Evolutionary conservation across 2,113 vertebrate species (phyloP).

Genomic region (Lepus americanus): DNA sequence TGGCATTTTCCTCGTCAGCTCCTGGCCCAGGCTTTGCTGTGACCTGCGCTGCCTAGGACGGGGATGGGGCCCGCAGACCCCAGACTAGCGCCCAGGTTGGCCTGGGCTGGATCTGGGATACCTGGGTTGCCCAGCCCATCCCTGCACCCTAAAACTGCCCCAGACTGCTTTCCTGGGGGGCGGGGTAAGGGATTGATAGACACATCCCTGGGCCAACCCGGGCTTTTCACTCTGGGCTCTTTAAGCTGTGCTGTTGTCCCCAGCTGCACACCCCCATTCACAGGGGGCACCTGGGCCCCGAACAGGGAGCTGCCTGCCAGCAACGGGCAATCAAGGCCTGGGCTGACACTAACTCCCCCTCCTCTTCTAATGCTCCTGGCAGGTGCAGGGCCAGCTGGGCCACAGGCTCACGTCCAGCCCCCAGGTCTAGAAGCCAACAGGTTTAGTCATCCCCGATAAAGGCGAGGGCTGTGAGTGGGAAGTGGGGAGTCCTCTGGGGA

Average conservation of each 20-base stretch:
- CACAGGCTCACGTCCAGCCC: neutral
- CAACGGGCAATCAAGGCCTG: rapidly evolving
- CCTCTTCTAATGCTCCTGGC: neutral
- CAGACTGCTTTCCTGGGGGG: neutral
- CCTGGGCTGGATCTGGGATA: neutral
- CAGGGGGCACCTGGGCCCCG: neutral
- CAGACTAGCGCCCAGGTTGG: neutral
- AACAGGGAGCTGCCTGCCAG: neutral
- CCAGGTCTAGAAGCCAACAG: neutral
- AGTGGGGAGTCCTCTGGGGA: neutral
- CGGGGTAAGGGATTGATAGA: no score
- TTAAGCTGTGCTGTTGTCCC: neutral
- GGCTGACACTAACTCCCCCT: no score
- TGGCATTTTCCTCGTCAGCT: no score
- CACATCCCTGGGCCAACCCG: no score
- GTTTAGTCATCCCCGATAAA: neutral
- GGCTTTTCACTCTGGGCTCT: neutral
- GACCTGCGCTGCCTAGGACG: neutral
- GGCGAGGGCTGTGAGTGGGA: neutral
- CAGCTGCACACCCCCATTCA: neutral
- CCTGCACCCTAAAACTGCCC: neutral
- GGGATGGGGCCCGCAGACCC: neutral
- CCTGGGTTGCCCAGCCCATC: neutral
- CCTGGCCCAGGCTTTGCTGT: no score
- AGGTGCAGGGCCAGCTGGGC: neutral